Base-by-base conservation (phyloP, 2,888 invertebrate genomes). In the Autographa pulchrina region DNA sequence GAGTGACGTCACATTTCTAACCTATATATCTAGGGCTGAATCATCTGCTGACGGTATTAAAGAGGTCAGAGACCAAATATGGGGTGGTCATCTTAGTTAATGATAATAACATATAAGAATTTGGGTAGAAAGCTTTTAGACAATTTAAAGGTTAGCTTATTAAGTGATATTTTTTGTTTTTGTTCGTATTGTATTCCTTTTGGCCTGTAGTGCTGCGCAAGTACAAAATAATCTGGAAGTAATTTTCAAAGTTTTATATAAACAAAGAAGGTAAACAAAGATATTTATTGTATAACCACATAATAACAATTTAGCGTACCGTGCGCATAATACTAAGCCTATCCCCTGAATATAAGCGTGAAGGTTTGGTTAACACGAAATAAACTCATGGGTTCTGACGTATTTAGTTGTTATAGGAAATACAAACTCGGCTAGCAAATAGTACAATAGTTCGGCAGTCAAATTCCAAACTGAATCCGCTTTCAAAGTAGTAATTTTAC, bases 1-100 rank as follows among this genome's bases (percentile, higher is more conserved):
- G 65, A 59, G 18, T 78, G 77, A 78, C 65, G 68, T 78, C 75
- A 75, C 9, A 59, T 56, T 68, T 68, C 61, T 48, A 65, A 69
- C 58, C 11, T 67, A 68, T 60, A 69, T 77, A 78, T 78, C 68
- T 78, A 43, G 63, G 68, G 72, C 54, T 62, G 63, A 38, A n/a
- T 43, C n/a, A 25, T 38, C 61, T 66, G 43, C 20, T 25, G 58
- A 70, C 52, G 56, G 31, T 68, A 56, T 60, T 25, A 52, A 1
- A 41, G 48, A 8, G 62, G 66, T 56, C 20, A 64, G 75, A 65
- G 79, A 75, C 77, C 65, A 63, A 32, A 0, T 31, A 58, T 54
- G 65, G 65, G 75, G 31, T 75, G 43, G 11, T 56, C 8, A 13
- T 48, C 25, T 56, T 32, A 32, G 25, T 63, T 25, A 43, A 43